A percentile compares a stretch with the other conserved stretches of the same genome.
Evolutionary conservation across 2,888 invertebrate genomes (phyloP).

Genomic region (Monopis laevigella): DNA sequence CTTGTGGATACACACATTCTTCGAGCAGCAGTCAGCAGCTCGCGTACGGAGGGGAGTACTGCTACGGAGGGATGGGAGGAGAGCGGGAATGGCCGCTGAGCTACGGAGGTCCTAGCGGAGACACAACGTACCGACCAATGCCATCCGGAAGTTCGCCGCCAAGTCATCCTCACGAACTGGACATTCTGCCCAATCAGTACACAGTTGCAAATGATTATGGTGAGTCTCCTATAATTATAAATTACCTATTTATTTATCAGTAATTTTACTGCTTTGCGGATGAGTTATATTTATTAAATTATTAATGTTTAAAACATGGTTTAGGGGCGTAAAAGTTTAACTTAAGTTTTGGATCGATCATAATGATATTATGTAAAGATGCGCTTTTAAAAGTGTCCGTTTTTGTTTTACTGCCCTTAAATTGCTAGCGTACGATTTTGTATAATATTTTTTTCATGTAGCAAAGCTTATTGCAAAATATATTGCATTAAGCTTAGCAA

Average conservation of each 20-base stretch:
- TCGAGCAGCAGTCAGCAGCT: constrained; percentile 80
- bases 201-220: constrained; percentile 55
- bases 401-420: too few relatives aligned
- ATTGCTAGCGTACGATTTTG: too few relatives aligned
- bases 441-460: too few relatives aligned
- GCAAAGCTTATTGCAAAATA: too few relatives aligned
- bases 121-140: constrained; percentile 40
- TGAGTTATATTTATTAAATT: too few relatives aligned
- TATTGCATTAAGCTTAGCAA: too few relatives aligned
- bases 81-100: constrained; percentile 53
- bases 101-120: constrained; percentile 35
- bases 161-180: constrained; percentile 41
- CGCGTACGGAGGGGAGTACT: constrained; percentile 55
- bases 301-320: too few relatives aligned
- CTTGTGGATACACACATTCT: constrained; percentile 85
- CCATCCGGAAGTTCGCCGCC: constrained; percentile 34
- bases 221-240: constrained; percentile 29
- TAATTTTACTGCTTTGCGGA: too few relatives aligned
- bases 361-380: too few relatives aligned
- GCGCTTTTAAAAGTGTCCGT: too few relatives aligned
- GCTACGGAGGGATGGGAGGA: constrained; percentile 42
- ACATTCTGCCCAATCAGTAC: constrained; percentile 56
- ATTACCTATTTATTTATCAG: neutral
- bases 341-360: too few relatives aligned
- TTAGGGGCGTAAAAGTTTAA: too few relatives aligned